phyloP scores from a whole-genome alignment of 2,113 vertebrate genomes.

The Callorhinus ursinus region DNA sequence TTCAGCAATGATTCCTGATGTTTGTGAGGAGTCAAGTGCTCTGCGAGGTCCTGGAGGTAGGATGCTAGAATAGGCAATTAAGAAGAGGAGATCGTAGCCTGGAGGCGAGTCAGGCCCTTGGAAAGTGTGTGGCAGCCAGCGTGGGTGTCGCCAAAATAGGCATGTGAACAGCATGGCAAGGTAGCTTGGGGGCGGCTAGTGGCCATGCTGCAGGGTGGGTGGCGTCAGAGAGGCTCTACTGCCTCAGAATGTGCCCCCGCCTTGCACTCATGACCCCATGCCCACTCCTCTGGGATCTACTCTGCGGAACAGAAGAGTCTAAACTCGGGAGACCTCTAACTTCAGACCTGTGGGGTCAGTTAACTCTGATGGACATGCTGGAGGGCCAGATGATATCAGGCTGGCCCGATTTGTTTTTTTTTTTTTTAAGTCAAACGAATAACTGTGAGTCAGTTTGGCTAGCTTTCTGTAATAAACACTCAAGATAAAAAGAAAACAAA shows the following conservation, averaged over 20 bases:
- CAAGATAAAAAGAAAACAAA: neutral
- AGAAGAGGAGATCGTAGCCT: neutral
- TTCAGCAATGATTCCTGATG: neutral
- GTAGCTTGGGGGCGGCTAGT: accelerated
- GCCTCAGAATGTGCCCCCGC: neutral
- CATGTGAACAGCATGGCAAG: neutral
- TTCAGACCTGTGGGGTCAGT: accelerated
- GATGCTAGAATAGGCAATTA: neutral
- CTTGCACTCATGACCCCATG: accelerated
- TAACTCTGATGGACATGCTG: neutral
- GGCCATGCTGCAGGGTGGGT: neutral
- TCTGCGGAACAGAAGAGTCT: neutral
- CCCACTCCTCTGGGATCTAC: neutral
- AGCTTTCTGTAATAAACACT: neutral
- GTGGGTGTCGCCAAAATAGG: neutral
- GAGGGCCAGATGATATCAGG: neutral
- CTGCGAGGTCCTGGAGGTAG: neutral
- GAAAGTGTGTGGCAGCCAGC: neutral
- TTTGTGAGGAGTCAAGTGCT: neutral
- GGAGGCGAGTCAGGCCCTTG: neutral
- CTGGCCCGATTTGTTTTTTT: neutral
- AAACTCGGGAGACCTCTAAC: neutral
- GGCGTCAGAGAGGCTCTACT: accelerated
- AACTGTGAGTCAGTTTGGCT: neutral
- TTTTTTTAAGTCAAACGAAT: neutral